Base-by-base conservation (phyloP, 2,113 vertebrate species). In the Phaethon lepturus region DNA sequence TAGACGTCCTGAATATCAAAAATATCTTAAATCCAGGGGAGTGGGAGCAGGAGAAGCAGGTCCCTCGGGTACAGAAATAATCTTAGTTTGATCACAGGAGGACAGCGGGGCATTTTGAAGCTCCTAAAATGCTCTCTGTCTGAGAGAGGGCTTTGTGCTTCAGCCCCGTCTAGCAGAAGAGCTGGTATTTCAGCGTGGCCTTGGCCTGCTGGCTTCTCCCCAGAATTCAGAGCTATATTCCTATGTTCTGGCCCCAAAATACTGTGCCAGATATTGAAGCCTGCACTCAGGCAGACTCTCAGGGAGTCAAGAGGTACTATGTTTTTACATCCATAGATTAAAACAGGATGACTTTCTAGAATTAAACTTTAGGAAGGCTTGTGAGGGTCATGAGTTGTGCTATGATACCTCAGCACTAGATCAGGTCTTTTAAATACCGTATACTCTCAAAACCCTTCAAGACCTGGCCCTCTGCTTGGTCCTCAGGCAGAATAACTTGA, bases 1-100 rank as follows among this genome's bases (percentile, higher is more conserved):
- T 16, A 82, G 80, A 76, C 38, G 69, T 58, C 33, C 29, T 87
- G 74, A 93, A 86, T 86, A 74, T 80, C 52, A 93, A 83, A 71
- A 88, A 78, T 38, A 38, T 38, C 38, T 38, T 84, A 77, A 94
- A 0, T 33, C 53, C 25, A 53, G 22, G 8, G 52, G 67, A 58
- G 24, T 40, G 12, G 55, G n/a, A 92, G 42, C 35, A 18, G 60
- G 31, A 74, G 56, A 42, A 79, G 18, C 49, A 52, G 24, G 22
- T 89, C 53, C 35, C 42, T 93, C 35, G 29, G 55, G 18, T 74
- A 47, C 26, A 77, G n/a, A 74, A 79, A 25, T 68, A 60, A 52
- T 77, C 63, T 53, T 69, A 25, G 42, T 53, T 80, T 79, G 78
- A 68, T 88, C 25, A n/a, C 53, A 62, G 69, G 45, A 64, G 50